These are phyloP conservation scores for Cnemophilus loriae DNA, from an alignment of 2,113 vertebrate genomes.

Conservation along the genomic window DNA sequence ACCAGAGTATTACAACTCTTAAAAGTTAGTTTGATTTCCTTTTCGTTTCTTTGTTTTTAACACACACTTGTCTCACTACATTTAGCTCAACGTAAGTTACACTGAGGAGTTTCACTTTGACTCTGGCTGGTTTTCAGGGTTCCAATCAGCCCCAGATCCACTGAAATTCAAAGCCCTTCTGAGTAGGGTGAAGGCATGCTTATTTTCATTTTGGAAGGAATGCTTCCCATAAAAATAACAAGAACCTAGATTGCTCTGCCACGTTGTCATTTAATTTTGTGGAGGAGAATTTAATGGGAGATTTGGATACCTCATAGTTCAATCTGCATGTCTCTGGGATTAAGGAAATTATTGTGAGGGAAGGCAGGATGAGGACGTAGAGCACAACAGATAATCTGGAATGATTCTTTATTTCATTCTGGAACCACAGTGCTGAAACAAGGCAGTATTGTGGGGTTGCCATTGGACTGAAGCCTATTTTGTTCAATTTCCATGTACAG, in stretches of 20 bases:
- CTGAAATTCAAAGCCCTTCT: not conserved
- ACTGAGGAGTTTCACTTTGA: not conserved
- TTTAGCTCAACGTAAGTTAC: not conserved
- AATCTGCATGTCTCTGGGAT: not conserved
- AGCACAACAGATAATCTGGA: conserved; percentile 35
- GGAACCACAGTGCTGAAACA: conserved; percentile 15
- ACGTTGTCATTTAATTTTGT: not conserved
- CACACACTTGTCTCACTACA: not conserved
- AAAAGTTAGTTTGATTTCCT: not conserved
- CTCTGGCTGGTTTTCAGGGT: not conserved
- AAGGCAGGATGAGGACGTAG: not conserved
- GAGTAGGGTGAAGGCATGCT: not conserved
- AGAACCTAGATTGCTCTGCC: not conserved
- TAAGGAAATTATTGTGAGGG: conserved; percentile 20
- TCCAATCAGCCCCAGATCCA: not conserved
- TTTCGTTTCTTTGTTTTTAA: not conserved
- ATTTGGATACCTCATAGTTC: not conserved
- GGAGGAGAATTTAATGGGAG: not conserved
- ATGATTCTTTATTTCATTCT: not conserved
- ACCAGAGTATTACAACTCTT: not conserved
- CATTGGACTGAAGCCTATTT: conserved; percentile 48
- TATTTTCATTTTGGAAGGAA: conserved; percentile 18
- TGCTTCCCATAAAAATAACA: not conserved
- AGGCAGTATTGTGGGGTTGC: conserved; percentile 22
- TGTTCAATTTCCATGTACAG: not conserved